Conservation (phyloP, 2,888 invertebrate genomes). For the Oxytorus armatus region DNA sequence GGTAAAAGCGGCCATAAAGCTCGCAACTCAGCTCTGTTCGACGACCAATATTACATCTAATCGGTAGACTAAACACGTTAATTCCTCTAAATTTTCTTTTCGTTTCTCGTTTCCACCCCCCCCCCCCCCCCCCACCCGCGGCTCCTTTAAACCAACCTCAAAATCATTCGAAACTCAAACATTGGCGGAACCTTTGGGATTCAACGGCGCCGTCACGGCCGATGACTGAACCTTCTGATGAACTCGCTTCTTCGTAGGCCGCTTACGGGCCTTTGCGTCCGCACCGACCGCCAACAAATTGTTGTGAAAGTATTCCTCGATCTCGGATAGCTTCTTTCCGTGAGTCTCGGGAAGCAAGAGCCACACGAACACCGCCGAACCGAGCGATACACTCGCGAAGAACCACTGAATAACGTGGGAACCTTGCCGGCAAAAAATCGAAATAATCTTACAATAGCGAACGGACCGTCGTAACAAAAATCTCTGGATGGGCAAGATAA, state of each 20-base stretch:
- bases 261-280: slow-evolving; percentile 75
- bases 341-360: slow-evolving; percentile 85
- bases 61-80: slow-evolving; percentile 21
- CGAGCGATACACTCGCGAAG: slow-evolving; percentile 85
- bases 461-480: too few relatives aligned
- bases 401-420: slow-evolving; percentile 86
- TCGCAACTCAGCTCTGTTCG: slow-evolving; percentile 36
- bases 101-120: slow-evolving; percentile 25
- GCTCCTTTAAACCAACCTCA: too few relatives aligned
- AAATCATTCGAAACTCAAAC: slow-evolving; percentile 72
- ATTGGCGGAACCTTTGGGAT: slow-evolving; percentile 75
- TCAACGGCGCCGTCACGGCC: slow-evolving; percentile 75
- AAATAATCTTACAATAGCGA: too few relatives aligned
- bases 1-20: slow-evolving; percentile 59
- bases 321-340: slow-evolving; percentile 84
- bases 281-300: slow-evolving; percentile 80
- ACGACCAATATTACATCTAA: slow-evolving; percentile 30
- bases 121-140: too few relatives aligned
- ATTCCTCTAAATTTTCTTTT: slow-evolving; percentile 20
- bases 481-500: too few relatives aligned
- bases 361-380: slow-evolving; percentile 83
- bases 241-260: slow-evolving; percentile 70
- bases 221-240: slow-evolving; percentile 71
- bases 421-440: too few relatives aligned
- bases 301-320: slow-evolving; percentile 85